These are phyloP conservation scores for Mormyrops boulengeri DNA, from an alignment of 2,797 vertebrate genomes.

Conservation along the genomic window DNA sequence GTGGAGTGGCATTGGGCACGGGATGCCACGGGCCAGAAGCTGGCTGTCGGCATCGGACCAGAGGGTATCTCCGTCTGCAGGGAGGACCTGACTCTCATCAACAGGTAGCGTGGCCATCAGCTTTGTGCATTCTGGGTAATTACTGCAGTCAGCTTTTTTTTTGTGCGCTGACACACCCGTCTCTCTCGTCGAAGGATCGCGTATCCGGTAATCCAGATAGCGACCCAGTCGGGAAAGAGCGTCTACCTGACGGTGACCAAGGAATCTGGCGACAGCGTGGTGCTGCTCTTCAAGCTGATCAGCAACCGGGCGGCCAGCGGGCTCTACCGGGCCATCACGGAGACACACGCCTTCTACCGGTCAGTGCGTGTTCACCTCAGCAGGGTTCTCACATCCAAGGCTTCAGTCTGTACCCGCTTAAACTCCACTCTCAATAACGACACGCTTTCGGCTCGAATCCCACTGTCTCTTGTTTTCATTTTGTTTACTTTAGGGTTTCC, in stretches of 20 bases:
- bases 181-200: slow-evolving; percentile 67
- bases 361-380: slow-evolving; percentile 32
- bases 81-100: slow-evolving; percentile 84
- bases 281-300: slow-evolving; percentile 93
- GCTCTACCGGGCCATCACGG: slow-evolving; percentile 91
- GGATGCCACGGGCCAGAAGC: slow-evolving; percentile 77
- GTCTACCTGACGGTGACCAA: slow-evolving; percentile 92
- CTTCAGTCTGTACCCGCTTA: too few relatives aligned
- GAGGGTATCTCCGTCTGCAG: slow-evolving; percentile 90
- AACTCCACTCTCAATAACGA: background rate
- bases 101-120: slow-evolving; percentile 64
- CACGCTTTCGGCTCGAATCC: background rate
- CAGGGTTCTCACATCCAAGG: background rate
- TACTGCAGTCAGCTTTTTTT: background rate
- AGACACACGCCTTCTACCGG: slow-evolving; percentile 98
- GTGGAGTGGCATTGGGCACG: slow-evolving; percentile 93
- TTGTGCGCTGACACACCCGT: background rate
- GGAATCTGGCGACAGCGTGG: slow-evolving; percentile 85
- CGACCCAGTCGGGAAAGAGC: slow-evolving; percentile 94
- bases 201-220: slow-evolving; percentile 94
- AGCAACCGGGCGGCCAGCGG: slow-evolving; percentile 94
- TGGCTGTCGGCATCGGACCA: slow-evolving; percentile 87
- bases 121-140: background rate
- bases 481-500: background rate
- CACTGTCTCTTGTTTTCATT: background rate